Base-by-base conservation (phyloP, 2,113 vertebrate species). In the Phylloscopus trochiloides region DNA sequence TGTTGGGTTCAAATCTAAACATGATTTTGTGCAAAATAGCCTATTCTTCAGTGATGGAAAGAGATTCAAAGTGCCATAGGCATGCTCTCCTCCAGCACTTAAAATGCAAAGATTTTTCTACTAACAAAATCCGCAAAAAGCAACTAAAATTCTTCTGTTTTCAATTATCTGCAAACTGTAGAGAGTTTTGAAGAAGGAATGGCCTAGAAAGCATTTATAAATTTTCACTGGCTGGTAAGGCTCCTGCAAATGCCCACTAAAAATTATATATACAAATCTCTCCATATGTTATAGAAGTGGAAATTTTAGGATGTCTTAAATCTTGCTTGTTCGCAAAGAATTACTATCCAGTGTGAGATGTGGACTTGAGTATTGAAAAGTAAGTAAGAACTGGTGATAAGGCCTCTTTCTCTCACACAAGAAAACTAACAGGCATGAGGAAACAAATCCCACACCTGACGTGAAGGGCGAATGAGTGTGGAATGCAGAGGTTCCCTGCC, bases 151-250 rank as follows among this genome's bases (percentile, higher is more conserved):
- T 36, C 4, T 42, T 71, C 58, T 61, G 58, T 6, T 48, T 71
- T 52, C 14, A 58, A 47, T 71, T 63, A 76, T 57, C 31, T 86
- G n/a, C 18, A 80, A 75, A 36, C 57, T 25, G 40, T 42, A 57
- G 3, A n/a, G 55, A 47, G 19, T 51, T 93, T 92, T 93, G 67
- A 51, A 76, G 63, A 82, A 73, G 58, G 86, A 92, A 76, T 3
- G 14, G 10, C 36, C 66, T 51, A 68, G 45, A 92, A 84, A 81
- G 29, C 36, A 72, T 62, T 67, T 24, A 20, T 29, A 81, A 72
- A 11, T n/a, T 88, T 88, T 61, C 36, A 57, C 13, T 59, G 32
- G 6, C 36, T 80, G 15, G 13, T 36, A 59, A 3, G 14, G 29
- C 9, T 95, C 51, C 42, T 88, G 62, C 57, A 86, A 91, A 79